Evolutionary conservation across 2,113 vertebrate species (phyloP), one percentile per base, ranked within the genome.

Genomic region (Mesocricetus auratus): DNA sequence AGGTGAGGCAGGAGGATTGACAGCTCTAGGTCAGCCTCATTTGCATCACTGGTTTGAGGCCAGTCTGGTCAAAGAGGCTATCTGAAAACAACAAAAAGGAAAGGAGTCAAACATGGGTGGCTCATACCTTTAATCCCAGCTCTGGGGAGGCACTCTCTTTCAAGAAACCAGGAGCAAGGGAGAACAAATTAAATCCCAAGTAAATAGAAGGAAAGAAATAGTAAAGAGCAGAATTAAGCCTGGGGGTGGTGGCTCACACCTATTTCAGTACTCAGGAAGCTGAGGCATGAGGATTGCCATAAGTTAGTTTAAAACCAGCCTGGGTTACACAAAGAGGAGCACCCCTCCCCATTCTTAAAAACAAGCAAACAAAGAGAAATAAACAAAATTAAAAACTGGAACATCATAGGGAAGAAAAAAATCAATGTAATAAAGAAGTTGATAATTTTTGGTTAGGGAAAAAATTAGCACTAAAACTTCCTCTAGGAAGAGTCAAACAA

Each of bases 371-470:
- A 22, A 45, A 22, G 39, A 75, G 39, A 36, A 77, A 47, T 31
- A 89, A 36, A 87, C 66, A 62, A 71, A 81, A 89, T 53, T 36
- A 26, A 45, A 95, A 95, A 92, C 39, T 81, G 53, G 73, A 89
- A 58, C 87, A 88, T 33, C 36, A 56, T 16, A 71, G 26, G 29
- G 13, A 8, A 42, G n/a, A 53, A 56, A 89, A 73, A 45, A 81
- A 86, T 39, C 16, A 86, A 62, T 42, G n/a, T 11, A 64, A 81
- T 68, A 86, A 73, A 91, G 17, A 94, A 82, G 45, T 17, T 64
- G 62, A 47, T 74, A 87, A 42, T 79, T 93, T 29, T 62, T 64
- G 60, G n/a, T 77, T 83, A 77, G 13, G 12, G 9, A 83, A 85
- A 66, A 62, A 68, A 24, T 42, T 66, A 56, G 86, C 3, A 86